Evolutionary conservation across 2,113 vertebrate genomes (phyloP).

Genomic region (Etia nguti): DNA sequence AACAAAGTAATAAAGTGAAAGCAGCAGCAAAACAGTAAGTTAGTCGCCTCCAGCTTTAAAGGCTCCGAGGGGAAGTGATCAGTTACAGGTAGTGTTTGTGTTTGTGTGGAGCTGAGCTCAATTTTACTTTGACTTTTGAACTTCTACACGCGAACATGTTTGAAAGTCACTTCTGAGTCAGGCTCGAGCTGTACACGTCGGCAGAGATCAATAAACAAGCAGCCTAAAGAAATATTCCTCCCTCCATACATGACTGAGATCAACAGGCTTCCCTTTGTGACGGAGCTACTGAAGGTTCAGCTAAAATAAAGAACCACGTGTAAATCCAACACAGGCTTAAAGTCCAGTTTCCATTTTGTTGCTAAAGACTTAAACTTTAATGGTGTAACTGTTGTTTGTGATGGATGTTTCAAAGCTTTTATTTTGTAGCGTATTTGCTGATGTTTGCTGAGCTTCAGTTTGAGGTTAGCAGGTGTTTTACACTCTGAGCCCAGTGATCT

Average conservation of each 20-base stretch:
- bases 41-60: neutral
- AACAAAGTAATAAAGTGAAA: neutral
- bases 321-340: rapidly evolving
- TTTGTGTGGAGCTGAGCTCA: neutral
- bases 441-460: neutral
- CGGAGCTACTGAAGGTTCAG: rapidly evolving
- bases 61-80: neutral
- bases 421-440: neutral
- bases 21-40: neutral
- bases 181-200: neutral
- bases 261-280: neutral
- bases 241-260: neutral
- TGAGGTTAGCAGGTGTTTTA: neutral
- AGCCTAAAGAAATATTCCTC: neutral
- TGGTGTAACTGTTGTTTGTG: neutral
- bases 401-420: neutral
- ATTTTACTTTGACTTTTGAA: neutral
- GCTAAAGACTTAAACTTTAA: rapidly evolving
- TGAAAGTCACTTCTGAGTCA: rapidly evolving
- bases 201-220: neutral
- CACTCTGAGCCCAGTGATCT: neutral
- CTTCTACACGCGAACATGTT: neutral
- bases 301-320: rapidly evolving
- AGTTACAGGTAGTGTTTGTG: neutral
- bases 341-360: neutral